These are phyloP conservation scores for Macrophya annulata DNA, from an alignment of 2,888 invertebrate genomes.

Conservation along the genomic window DNA sequence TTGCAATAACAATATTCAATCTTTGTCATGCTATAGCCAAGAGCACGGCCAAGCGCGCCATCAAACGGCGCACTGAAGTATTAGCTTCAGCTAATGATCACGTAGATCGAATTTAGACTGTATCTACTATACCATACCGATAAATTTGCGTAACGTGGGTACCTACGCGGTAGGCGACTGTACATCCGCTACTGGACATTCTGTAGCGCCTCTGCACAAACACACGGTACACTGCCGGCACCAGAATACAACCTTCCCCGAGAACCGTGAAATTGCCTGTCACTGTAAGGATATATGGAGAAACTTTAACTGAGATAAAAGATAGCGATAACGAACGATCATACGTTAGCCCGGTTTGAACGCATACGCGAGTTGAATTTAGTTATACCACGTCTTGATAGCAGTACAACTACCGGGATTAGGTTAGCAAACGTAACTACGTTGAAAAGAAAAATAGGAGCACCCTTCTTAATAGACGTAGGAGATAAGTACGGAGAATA, in stretches of 20 bases:
- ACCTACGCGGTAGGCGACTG: no score
- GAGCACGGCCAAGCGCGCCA: no score
- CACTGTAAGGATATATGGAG: constrained; percentile 54
- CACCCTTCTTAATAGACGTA: constrained; percentile 53
- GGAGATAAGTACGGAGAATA: constrained; percentile 55
- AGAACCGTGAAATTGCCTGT: constrained; percentile 45
- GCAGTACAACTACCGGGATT: constrained; percentile 2
- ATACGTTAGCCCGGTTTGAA: constrained; percentile 29
- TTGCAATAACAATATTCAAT: no score
- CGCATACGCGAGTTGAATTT: constrained; percentile 10
- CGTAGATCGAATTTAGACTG: no score
- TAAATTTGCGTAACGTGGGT: no score
- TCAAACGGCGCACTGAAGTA: no score
- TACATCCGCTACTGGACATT: no score
- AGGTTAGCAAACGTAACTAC: constrained; percentile 22
- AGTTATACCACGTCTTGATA: not conserved
- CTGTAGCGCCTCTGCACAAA: no score
- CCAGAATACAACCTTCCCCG: not conserved
- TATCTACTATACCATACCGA: no score
- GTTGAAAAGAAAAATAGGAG: constrained; percentile 25
- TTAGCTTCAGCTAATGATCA: no score
- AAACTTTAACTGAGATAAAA: constrained; percentile 46
- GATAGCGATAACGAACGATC: constrained; percentile 48
- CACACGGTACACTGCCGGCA: not conserved
- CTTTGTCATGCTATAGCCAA: no score